Evolutionary conservation across 2,888 invertebrate species (phyloP).

Genomic region (Sussaba pulchella): DNA sequence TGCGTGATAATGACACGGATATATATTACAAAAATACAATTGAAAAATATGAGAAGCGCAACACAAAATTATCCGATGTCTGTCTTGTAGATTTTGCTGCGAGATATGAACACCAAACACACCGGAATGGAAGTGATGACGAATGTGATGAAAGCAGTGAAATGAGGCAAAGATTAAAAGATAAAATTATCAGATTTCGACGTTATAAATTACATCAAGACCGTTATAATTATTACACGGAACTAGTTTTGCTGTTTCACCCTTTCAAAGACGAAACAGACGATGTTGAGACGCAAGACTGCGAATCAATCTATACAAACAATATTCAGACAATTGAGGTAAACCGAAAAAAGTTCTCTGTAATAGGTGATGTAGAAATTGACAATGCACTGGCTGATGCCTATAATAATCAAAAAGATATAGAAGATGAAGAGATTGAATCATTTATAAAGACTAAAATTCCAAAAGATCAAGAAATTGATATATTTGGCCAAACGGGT

Average conservation of each 20-base stretch:
- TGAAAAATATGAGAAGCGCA: conserved; percentile 26
- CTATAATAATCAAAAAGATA: conserved; percentile 30
- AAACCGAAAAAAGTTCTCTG: conserved; percentile 35
- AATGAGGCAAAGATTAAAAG: conserved; percentile 19
- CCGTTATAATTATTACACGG: conserved; percentile 41
- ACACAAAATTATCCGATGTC: conserved; percentile 7
- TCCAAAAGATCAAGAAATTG: conserved; percentile 46
- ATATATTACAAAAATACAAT: conserved; percentile 46
- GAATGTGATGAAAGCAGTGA: conserved; percentile 4
- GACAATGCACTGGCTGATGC: conserved; percentile 34
- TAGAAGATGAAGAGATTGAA: conserved; percentile 44
- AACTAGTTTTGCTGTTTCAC: conserved; percentile 52
- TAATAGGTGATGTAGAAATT: conserved; percentile 44
- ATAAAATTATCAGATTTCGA: conserved; percentile 31
- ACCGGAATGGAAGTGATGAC: conserved; percentile 22
- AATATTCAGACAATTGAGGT: conserved; percentile 47
- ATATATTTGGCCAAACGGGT: conserved; percentile 54
- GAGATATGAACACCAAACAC: conserved; percentile 9
- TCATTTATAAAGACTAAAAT: conserved; percentile 38
- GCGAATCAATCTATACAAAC: conserved; percentile 38
- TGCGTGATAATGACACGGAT: conserved; percentile 40
- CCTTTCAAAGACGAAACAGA: conserved; percentile 56
- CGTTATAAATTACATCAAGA: conserved; percentile 38
- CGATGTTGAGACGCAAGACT: conserved; percentile 49
- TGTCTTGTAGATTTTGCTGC: conserved; percentile 47